Percentiles rank a stretch among this genome's conserved stretches.
Conservation (phyloP, 1,140 invertebrate species). For the Nasonia vitripennis region DNA sequence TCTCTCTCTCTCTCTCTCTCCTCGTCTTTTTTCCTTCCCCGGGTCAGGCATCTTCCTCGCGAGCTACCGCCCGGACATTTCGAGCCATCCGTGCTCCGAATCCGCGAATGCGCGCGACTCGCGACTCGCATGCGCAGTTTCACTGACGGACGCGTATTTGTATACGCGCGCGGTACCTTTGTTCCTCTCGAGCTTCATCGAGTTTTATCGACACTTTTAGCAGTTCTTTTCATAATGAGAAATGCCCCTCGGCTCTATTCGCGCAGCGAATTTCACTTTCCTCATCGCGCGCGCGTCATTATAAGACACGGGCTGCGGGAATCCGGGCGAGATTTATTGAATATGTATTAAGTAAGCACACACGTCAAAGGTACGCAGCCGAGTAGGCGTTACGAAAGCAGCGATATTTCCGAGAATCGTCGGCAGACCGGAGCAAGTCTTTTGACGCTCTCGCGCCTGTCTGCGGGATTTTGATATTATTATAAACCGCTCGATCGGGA, state of each 20-base stretch:
- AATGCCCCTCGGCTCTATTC: background rate
- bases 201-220: conserved; percentile 32
- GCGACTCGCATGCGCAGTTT: conserved; percentile 4
- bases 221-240: background rate
- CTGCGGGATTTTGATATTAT: background rate
- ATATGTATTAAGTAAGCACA: background rate
- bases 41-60: conserved; percentile 35
- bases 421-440: background rate
- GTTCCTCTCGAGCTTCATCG: background rate
- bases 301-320: background rate
- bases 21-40: conserved; percentile 15
- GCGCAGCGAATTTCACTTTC: background rate
- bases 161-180: conserved; percentile 15
- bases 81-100: conserved; percentile 66
- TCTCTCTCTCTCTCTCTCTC: conserved; percentile 1
- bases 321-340: background rate
- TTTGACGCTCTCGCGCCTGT: background rate
- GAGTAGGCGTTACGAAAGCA: background rate
- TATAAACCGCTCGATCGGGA: conserved; percentile 3
- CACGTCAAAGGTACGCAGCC: background rate
- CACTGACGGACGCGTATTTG: background rate
- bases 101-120: conserved; percentile 59
- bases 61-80: conserved; percentile 61
- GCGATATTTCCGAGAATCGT: conserved; percentile 1
- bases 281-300: background rate